Evolutionary conservation across 2,113 vertebrate species (phyloP).

Genomic region (Salvelinus namaycush): DNA sequence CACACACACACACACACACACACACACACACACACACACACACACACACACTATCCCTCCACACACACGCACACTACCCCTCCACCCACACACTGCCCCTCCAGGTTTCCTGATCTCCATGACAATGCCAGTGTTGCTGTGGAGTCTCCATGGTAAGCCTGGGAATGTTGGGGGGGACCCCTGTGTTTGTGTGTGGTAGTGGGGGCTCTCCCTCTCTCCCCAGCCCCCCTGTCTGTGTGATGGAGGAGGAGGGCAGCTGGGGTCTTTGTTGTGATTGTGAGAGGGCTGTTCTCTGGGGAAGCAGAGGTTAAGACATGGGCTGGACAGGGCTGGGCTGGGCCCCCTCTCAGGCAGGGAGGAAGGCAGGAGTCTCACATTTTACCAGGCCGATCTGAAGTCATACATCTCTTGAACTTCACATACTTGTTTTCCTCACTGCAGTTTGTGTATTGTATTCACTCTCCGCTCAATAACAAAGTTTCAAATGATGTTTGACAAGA

Average conservation of each 20-base stretch:
- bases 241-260: constrained; percentile 72
- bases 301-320: constrained; percentile 63
- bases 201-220: constrained; percentile 57
- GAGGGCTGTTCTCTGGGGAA: constrained; percentile 71
- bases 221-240: constrained; percentile 38
- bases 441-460: neutral
- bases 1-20: too few species aligned
- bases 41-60: neutral
- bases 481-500: too few species aligned
- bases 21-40: neutral
- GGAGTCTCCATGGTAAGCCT: constrained; percentile 81
- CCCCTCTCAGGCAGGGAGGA: constrained; percentile 51
- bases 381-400: constrained; percentile 33
- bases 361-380: constrained; percentile 55
- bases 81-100: constrained; percentile 29
- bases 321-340: constrained; percentile 10
- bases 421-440: constrained; percentile 31
- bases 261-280: constrained; percentile 77
- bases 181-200: constrained; percentile 60
- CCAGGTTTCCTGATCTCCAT: constrained; percentile 84
- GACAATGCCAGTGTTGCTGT: constrained; percentile 84
- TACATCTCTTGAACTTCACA: neutral
- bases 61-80: neutral
- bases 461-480: too few species aligned
- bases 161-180: constrained; percentile 74